Base-by-base conservation (phyloP, 2,113 vertebrate genomes). In the Sapayoa aenigma region DNA sequence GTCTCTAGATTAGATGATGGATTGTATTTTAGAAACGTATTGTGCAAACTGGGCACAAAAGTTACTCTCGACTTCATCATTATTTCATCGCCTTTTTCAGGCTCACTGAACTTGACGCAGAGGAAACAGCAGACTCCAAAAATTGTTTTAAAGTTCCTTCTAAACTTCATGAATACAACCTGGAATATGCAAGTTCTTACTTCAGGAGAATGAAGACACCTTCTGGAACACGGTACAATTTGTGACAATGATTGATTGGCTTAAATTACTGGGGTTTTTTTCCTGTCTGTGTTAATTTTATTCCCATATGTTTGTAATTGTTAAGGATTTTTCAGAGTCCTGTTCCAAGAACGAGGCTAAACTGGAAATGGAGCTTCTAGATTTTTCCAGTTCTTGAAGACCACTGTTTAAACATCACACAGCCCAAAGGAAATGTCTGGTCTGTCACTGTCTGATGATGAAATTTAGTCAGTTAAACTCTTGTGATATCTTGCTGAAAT, bases 21-120 rank as follows among this genome's bases (percentile, higher is more conserved):
- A 93, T 92, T 93, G 65, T 19, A 6, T 63, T 93, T 77, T 74
- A 72, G 73, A 84, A 49, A 24, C 30, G 39, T 20, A 9, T 65
- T 84, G 85, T 93, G 83, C 85, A 93, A 95, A 77, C 22, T 56
- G 72, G 83, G 82, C 90, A 86, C 52, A 19, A 74, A 87, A 93
- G 15, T 28, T 72, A 42, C 52, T 65, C 67, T 90, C 93, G 88
- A 58, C 79, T 93, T 84, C 83, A 91, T 95, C 67, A 39, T 67
- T 67, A 60, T 96, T 93, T 95, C 90, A 79, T 90, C 25, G 0
- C 80, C 72, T 84, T 5, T 41, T 59, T 94, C 68, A 84, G 56
- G 27, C 44, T 78, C 49, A 52, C 9, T 72, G 69, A 87, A 81
- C 76, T 80, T 62, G 42, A 53, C 46, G 73, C 83, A 49, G n/a